Evolutionary conservation across 2,888 invertebrate species (phyloP).

Genomic region (Sarcophaga carnaria): DNA sequence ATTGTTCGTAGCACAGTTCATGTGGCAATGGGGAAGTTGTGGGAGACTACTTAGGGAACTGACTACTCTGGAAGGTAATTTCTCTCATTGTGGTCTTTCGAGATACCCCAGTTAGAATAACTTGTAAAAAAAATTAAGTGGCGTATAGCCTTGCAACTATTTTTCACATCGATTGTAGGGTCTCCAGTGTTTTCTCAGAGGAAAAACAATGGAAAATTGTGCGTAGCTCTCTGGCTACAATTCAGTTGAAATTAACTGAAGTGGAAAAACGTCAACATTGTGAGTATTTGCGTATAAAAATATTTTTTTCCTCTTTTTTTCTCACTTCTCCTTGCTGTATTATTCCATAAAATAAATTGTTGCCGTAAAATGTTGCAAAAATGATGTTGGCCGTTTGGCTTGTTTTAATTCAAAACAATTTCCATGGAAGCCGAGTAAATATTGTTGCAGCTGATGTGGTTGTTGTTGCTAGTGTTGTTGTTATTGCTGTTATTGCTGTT

Average conservation of each 20-base stretch:
- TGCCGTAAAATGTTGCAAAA: conserved; percentile 51
- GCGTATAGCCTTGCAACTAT: no score
- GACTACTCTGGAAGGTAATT: no score
- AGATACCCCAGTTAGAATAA: no score
- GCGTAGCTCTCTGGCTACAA: conserved; percentile 50
- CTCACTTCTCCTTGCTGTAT: no score
- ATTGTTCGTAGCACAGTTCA: no score
- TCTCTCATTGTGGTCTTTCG: no score
- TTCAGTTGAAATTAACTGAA: conserved; percentile 54
- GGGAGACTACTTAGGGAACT: no score
- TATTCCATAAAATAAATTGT: conserved; percentile 30
- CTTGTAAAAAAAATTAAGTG: no score
- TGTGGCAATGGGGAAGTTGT: no score
- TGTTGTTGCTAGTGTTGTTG: conserved; percentile 11
- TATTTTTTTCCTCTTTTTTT: neutral
- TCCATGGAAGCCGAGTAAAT: neutral
- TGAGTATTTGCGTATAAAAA: neutral
- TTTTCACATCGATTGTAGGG: neutral
- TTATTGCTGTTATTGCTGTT: conserved; percentile 34
- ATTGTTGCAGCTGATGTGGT: neutral
- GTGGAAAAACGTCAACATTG: conserved; percentile 57
- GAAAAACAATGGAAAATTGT: conserved; percentile 44
- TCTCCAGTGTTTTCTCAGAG: no score
- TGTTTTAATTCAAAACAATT: conserved; percentile 7
- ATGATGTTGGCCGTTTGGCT: conserved; percentile 29